Conservation (phyloP, 1,140 invertebrate genomes). For the Condylostylus longicornis region DNA sequence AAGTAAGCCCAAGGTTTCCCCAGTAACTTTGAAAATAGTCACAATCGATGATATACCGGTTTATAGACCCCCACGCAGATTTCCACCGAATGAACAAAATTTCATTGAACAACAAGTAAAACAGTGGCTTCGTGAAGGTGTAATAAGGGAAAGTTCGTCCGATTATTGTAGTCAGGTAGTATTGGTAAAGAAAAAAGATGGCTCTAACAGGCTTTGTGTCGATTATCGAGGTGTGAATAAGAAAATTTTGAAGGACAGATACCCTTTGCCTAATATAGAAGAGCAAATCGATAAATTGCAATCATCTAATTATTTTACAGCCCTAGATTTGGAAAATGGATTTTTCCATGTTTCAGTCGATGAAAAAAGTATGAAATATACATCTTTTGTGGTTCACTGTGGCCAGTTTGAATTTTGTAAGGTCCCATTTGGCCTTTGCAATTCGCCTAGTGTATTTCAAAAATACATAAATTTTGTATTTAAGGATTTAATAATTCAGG, state of each 20-base stretch:
- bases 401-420: not conserved
- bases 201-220: slow-evolving; percentile 9
- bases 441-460: slow-evolving; percentile 1
- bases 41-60: slow-evolving; percentile 13
- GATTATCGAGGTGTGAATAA: slow-evolving; percentile 13
- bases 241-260: slow-evolving; percentile 11
- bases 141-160: not conserved
- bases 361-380: not conserved
- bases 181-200: slow-evolving; percentile 15
- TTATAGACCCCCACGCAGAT: slow-evolving; percentile 14
- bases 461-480: slow-evolving; percentile 24
- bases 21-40: slow-evolving; percentile 10
- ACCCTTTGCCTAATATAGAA: slow-evolving; percentile 19
- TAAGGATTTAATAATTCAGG: slow-evolving; percentile 4
- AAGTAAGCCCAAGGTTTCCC: too few species aligned
- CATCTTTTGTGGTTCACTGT: not conserved
- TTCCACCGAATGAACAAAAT: slow-evolving; percentile 2
- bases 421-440: not conserved
- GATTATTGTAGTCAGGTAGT: slow-evolving; percentile 12
- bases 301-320: slow-evolving; percentile 10
- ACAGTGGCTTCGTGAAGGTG: slow-evolving; percentile 5
- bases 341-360: not conserved
- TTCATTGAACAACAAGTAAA: slow-evolving; percentile 8
- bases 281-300: slow-evolving; percentile 14
- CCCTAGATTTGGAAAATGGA: not conserved